Conservation (phyloP, 2,888 invertebrate species). For the Mycalesis mineus region DNA sequence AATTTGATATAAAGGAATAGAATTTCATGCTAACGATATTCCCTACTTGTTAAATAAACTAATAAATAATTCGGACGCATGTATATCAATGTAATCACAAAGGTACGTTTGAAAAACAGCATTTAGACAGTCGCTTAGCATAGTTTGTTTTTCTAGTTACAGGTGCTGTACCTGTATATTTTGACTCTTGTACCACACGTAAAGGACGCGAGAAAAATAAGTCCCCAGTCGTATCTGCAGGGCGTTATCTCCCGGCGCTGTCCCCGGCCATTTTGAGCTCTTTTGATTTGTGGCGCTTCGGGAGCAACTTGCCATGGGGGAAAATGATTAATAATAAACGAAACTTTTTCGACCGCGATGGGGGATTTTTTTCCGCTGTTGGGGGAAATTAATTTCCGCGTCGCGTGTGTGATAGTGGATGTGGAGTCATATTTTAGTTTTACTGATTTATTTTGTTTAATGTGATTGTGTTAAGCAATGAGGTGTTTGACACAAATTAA, state of each 20-base stretch:
- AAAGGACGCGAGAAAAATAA: conserved; percentile 49
- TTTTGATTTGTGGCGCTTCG: conserved; percentile 52
- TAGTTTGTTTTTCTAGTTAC: too few species aligned
- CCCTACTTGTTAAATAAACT: too few species aligned
- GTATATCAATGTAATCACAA: too few species aligned
- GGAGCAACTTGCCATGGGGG: conserved; percentile 19
- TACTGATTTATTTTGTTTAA: not conserved
- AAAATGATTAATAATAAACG: conserved; percentile 27
- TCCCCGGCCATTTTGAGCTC: conserved; percentile 41
- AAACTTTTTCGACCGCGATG: conserved; percentile 23
- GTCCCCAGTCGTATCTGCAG: conserved; percentile 43
- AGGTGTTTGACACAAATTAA: too few species aligned
- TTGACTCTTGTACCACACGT: conserved; percentile 29
- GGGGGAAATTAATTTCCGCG: conserved; percentile 14
- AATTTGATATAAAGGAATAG: too few species aligned
- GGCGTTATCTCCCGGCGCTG: conserved; percentile 54
- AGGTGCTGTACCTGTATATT: not conserved
- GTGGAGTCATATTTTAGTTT: not conserved
- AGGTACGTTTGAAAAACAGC: too few species aligned
- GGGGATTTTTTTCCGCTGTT: conserved; percentile 20
- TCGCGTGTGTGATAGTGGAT: conserved; percentile 4
- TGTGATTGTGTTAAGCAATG: not conserved
- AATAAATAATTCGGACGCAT: too few species aligned
- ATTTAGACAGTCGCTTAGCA: too few species aligned
- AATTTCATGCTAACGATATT: too few species aligned